A percentile compares a stretch with the other conserved stretches of the same genome.
These are phyloP conservation scores for Anolis apletophallus DNA, from an alignment of 2,797 vertebrate species.

Conservation along the genomic window DNA sequence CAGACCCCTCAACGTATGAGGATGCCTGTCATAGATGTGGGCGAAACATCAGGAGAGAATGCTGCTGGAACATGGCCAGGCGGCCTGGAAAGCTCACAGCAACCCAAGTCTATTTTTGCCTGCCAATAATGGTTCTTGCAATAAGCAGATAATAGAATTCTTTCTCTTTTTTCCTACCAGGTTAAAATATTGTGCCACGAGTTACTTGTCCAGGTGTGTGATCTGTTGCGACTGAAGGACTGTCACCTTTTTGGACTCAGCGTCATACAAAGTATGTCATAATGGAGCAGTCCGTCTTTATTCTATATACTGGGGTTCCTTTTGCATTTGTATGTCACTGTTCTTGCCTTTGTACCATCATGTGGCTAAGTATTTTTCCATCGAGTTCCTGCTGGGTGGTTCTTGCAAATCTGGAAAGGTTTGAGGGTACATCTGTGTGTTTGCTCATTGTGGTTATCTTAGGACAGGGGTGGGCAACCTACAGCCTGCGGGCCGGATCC, in stretches of 20 bases:
- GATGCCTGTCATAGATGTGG: too few species aligned
- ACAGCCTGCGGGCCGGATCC: too few species aligned
- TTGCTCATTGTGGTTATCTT: background rate
- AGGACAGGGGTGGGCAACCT: too few species aligned
- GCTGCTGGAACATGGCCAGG: too few species aligned
- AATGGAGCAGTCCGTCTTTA: background rate
- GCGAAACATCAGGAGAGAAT: too few species aligned
- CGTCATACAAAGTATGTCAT: constrained; percentile 93
- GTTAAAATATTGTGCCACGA: constrained; percentile 97
- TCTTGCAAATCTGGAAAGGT: too few species aligned
- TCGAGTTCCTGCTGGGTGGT: background rate
- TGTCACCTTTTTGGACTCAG: constrained; percentile 98
- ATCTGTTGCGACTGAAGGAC: constrained; percentile 95
- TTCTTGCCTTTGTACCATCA: too few species aligned
- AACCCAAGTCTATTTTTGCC: too few species aligned
- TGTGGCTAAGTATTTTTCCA: background rate
- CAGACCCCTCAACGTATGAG: too few species aligned
- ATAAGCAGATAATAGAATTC: background rate
- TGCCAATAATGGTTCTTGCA: background rate
- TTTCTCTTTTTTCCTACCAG: constrained; percentile 68
- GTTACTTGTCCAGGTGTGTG: constrained; percentile 95
- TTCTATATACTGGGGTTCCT: background rate
- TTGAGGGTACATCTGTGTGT: background rate
- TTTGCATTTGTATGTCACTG: background rate
- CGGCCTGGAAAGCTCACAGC: too few species aligned